Evolutionary conservation across 1,140 invertebrate genomes (phyloP), one percentile per base, ranked within the genome.

Genomic region (Camponotus vicinus): DNA sequence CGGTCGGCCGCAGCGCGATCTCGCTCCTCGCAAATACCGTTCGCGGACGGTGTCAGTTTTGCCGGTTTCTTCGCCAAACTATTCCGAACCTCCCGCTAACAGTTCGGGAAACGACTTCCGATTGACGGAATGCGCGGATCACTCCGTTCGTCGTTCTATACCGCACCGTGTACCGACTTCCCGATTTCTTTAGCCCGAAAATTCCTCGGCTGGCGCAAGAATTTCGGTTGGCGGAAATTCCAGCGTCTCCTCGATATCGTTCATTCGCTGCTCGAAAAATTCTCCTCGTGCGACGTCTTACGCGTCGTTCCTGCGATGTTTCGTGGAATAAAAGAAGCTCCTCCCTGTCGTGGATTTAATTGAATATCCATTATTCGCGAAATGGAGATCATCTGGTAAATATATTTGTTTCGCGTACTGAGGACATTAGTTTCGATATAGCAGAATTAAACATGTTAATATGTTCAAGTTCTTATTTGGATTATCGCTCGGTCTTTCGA

Each of bases 41-140:
- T 85, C 80, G 85, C 88, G 88, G 32, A 73, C 73, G 70, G 76
- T 89, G 88, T 89, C 88, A 89, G 88, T 89, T 89, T 89, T 89
- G 88, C 79, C 79, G 88, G 57, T 89, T 89, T 89, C 88, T 89
- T 89, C 88, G 59, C 0, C 64, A 13, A 89, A 89, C 88, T 89
- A 89, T 89, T 83, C 73, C 71, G 76, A 86, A 52, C 78, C 77
- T 73, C 77, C 52, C 61, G 59, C 75, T 63, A 85, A 57, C 45
- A 57, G 40, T 67, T 27, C 21, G 73, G 21, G 18, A 52, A 85
- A 85, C 52, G 86, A 88, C 80, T 88, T 88, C 49, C 88, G 82
- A 75, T 89, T 85, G 66, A 89, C 79, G 66, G 42, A 49, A 27
- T 55, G 49, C 21, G 61, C 67, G 21, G 57, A 70, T 59, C 37